These are phyloP conservation scores for Guaruba guarouba DNA, from an alignment of 2,113 vertebrate genomes.

Conservation along the genomic window DNA sequence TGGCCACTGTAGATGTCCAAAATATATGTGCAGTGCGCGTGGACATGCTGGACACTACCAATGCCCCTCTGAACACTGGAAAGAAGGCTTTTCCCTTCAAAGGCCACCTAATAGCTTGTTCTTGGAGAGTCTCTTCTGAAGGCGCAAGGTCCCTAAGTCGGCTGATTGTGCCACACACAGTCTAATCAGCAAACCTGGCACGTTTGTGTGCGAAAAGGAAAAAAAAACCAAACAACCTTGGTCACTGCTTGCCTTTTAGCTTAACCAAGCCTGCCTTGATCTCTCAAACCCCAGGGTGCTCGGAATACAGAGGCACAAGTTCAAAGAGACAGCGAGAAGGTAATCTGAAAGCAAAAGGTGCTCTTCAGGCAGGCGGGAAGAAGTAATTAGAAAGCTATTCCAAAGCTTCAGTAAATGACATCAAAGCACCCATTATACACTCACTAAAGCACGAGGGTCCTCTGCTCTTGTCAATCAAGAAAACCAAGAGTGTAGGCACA, in stretches of 20 bases:
- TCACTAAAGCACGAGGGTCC: neutral
- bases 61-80: neutral
- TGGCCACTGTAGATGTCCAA: neutral
- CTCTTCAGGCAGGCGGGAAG: constrained; percentile 24
- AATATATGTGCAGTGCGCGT: neutral
- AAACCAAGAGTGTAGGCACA: neutral
- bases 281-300: constrained; percentile 21
- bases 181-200: constrained; percentile 15
- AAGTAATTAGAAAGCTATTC: constrained; percentile 55
- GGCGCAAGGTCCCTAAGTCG: neutral
- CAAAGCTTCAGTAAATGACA: constrained; percentile 30
- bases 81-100: neutral
- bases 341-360: constrained; percentile 58
- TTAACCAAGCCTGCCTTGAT: constrained; percentile 30
- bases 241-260: constrained; percentile 20
- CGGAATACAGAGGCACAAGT: constrained; percentile 22
- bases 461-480: constrained; percentile 22
- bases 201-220: neutral
- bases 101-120: neutral
- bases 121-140: neutral
- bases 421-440: constrained; percentile 19
- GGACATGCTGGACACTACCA: neutral
- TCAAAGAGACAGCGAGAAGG: constrained; percentile 58
- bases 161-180: neutral
- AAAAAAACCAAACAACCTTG: neutral